A percentile compares a stretch with the other conserved stretches of the same genome.
phyloP scores from a whole-genome alignment of 2,113 vertebrate species.

The Chaetura pelagica region DNA sequence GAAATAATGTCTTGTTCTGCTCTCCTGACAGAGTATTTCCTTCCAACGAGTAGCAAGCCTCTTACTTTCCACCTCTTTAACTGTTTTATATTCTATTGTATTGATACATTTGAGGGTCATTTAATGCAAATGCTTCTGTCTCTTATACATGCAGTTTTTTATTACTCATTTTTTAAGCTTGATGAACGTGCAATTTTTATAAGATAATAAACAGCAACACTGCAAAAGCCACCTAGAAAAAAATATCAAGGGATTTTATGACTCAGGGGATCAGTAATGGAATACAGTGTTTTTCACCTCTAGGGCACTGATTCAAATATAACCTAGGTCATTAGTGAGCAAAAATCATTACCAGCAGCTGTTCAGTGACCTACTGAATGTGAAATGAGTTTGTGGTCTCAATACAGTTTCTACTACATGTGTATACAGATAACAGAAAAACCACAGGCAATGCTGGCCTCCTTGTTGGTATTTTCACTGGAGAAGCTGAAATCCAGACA shows the following conservation, averaged over 20 bases:
- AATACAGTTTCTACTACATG: background rate
- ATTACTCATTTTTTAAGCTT: background rate
- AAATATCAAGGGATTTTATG: conserved; percentile 40
- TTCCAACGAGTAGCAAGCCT: background rate
- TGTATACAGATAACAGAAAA: background rate
- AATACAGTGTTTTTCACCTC: conserved; percentile 62
- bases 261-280: conserved; percentile 58
- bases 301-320: conserved; percentile 67
- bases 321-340: conserved; percentile 66
- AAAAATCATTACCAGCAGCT: conserved; percentile 70
- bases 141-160: background rate
- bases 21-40: conserved; percentile 14
- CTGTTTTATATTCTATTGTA: background rate
- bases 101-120: background rate
- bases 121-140: background rate
- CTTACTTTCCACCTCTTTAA: background rate
- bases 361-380: conserved; percentile 61
- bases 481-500: conserved; percentile 13
- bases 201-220: conserved; percentile 34
- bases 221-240: conserved; percentile 14
- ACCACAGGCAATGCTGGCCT: background rate
- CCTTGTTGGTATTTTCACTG: background rate
- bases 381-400: conserved; percentile 46
- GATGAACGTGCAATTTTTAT: conserved; percentile 24
- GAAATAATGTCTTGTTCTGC: background rate